These are phyloP conservation scores for Hippopotamyrus pictus DNA, from an alignment of 2,797 vertebrate genomes.

Conservation along the genomic window DNA sequence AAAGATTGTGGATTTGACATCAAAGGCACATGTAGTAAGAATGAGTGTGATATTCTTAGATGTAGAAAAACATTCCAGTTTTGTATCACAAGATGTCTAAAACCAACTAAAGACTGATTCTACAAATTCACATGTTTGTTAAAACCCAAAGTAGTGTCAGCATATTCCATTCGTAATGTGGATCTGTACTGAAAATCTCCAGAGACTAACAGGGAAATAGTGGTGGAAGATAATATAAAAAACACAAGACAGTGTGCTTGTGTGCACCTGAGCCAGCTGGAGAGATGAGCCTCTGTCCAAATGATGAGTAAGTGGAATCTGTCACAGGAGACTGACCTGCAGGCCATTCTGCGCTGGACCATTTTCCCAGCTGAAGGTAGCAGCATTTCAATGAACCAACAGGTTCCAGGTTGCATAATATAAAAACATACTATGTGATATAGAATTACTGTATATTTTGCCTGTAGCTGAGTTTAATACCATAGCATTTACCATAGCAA, in stretches of 20 bases:
- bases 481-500: background rate
- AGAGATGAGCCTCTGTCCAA: background rate
- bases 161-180: background rate
- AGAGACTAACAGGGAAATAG: background rate
- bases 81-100: background rate
- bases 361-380: background rate
- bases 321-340: background rate
- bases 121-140: background rate
- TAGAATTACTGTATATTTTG: background rate
- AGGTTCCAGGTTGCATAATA: background rate
- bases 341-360: background rate
- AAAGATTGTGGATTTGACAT: background rate
- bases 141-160: background rate
- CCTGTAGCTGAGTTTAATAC: background rate
- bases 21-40: background rate
- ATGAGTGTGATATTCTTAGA: background rate
- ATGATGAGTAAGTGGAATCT: background rate
- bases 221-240: background rate
- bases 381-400: background rate
- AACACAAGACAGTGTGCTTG: background rate
- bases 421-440: background rate
- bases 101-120: background rate
- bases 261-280: background rate
- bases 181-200: background rate
- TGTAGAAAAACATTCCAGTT: background rate